Evolutionary conservation across 2,888 invertebrate species (phyloP).

Genomic region (Drosophila colorata): DNA sequence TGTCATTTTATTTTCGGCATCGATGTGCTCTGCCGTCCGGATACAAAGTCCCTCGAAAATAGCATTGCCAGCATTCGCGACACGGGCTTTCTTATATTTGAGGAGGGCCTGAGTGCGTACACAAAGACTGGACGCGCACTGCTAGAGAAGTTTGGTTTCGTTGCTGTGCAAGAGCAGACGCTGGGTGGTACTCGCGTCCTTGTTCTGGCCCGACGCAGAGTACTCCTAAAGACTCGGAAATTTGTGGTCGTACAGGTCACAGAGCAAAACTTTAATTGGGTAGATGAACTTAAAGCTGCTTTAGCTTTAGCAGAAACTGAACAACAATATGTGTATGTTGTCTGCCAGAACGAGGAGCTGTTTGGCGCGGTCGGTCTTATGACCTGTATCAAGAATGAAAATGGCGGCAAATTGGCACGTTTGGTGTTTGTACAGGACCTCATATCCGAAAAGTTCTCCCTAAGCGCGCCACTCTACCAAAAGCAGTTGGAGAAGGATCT

Average conservation of each 20-base stretch:
- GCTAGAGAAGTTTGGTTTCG: slow-evolving; percentile 85
- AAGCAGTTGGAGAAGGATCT: slow-evolving; percentile 91
- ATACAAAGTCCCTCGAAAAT: slow-evolving; percentile 87
- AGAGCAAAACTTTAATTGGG: slow-evolving; percentile 91
- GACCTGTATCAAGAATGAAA: slow-evolving; percentile 95
- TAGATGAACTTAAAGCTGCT: slow-evolving; percentile 91
- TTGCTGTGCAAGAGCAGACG: slow-evolving; percentile 88
- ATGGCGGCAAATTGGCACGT: slow-evolving; percentile 92
- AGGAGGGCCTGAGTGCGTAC: slow-evolving; percentile 87
- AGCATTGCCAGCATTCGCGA: slow-evolving; percentile 88
- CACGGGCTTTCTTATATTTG: slow-evolving; percentile 90
- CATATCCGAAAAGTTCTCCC: slow-evolving; percentile 87
- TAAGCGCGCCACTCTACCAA: slow-evolving; percentile 87
- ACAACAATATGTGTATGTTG: slow-evolving; percentile 88
- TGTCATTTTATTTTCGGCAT: slow-evolving; percentile 89
- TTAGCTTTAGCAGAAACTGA: slow-evolving; percentile 88
- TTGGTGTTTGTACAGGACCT: slow-evolving; percentile 90
- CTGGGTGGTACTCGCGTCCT: slow-evolving; percentile 88
- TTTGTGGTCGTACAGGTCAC: slow-evolving; percentile 88
- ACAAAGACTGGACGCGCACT: slow-evolving; percentile 85
- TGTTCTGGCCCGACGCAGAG: slow-evolving; percentile 87
- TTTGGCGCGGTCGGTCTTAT: slow-evolving; percentile 95
- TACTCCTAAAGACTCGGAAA: slow-evolving; percentile 72
- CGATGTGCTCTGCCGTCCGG: slow-evolving; percentile 88
- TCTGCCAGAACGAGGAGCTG: slow-evolving; percentile 89